Base-by-base conservation (phyloP, 1,140 invertebrate species). In the Papilio glaucus region DNA sequence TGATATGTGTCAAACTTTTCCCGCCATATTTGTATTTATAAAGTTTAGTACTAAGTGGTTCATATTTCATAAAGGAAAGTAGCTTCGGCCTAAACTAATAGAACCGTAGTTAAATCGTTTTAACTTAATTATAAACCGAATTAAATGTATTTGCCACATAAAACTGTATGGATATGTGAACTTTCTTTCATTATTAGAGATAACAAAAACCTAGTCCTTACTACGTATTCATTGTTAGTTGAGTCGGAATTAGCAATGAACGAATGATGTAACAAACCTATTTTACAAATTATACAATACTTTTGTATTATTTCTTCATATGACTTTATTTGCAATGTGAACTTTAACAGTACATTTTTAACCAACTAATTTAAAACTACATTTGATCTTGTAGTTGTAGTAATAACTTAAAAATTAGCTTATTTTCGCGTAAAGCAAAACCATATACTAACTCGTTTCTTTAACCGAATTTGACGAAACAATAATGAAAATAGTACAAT, bases 61-160 rank as follows among this genome's bases (percentile, higher is more conserved):
- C 1, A 41, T 24, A 33, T 3, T n/a, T n/a, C n/a, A 57, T 57
- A 57, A 57, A 57, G 45, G 18, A 38, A 68, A 45, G 65, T 68
- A 68, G 65, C 9, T 42, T 42, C 65, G 65, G 65, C 65, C 65
- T 68, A 68, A 68, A 45, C 0, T 24, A 1, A 42, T 68, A 68
- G 65, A 33, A 42, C 41, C 18, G 65, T 68, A 68, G 65, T 39
- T n/a, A 39, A 29, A 4, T 67, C 18, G 10, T 29, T 67, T 29
- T 13, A 21, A 45, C 39, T 42, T 29, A 29, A 42, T 26, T 33
- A n/a, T 57, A 68, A 68, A 68, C 65, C 65, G 65, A 68, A 68
- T 68, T 68, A 68, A 45, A 57, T 12, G 13, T 45, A 45, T 29
- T 18, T 15, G 15, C 9, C 21, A 24, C 49, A 57, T 33, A 6